Evolutionary conservation across 2,888 invertebrate species (phyloP).

Genomic region (Lymantria dispar): DNA sequence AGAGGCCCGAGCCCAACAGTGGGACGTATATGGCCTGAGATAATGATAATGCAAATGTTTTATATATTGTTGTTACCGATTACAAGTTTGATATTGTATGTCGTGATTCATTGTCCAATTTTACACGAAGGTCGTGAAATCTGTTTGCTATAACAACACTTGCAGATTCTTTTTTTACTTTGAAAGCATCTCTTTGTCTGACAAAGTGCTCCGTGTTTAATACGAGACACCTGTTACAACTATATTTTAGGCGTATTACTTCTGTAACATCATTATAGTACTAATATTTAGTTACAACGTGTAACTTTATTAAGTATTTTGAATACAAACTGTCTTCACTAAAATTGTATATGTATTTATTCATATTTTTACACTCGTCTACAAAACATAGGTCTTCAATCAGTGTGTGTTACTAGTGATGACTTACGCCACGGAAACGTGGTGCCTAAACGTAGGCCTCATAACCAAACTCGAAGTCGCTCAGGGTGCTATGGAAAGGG

Average conservation of each 20-base stretch:
- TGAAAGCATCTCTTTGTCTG: slow-evolving; percentile 48
- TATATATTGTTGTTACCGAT: not conserved
- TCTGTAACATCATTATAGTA: slow-evolving; percentile 49
- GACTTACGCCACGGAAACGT: too few species aligned
- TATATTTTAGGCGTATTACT: slow-evolving; percentile 54
- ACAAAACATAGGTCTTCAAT: too few species aligned
- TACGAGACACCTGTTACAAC: slow-evolving; percentile 59
- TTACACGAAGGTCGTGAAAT: slow-evolving; percentile 29
- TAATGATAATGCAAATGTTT: not conserved
- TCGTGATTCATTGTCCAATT: slow-evolving; percentile 23
- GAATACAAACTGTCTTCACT: too few species aligned
- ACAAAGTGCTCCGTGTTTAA: slow-evolving; percentile 43
- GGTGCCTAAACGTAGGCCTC: too few species aligned
- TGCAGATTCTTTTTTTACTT: slow-evolving; percentile 41
- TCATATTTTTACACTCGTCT: too few species aligned
- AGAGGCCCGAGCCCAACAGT: too few species aligned
- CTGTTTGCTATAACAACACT: slow-evolving; percentile 35
- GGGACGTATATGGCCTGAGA: too few species aligned
- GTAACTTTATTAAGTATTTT: too few species aligned
- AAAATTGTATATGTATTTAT: too few species aligned
- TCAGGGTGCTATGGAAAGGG: too few species aligned
- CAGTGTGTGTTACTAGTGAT: too few species aligned
- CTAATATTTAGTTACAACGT: slow-evolving; percentile 48
- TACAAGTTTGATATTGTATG: not conserved
- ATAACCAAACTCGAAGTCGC: too few species aligned